These are phyloP conservation scores for Decapterus maruadsi DNA, from an alignment of 2,797 vertebrate genomes.

Conservation along the genomic window DNA sequence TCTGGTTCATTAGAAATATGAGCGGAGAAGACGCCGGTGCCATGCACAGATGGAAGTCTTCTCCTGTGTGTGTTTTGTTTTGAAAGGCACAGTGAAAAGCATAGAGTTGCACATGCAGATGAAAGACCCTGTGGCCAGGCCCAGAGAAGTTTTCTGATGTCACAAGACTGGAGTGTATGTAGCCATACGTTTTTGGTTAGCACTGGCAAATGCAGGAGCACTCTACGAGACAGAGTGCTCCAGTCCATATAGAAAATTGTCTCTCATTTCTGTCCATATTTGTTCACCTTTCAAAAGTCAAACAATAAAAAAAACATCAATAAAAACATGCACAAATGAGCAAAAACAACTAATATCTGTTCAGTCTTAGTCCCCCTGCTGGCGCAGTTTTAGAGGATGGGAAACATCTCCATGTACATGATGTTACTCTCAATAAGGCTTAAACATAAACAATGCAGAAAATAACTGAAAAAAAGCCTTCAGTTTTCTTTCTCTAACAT, in stretches of 20 bases:
- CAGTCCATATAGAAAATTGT: constrained; percentile 52
- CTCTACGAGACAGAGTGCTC: constrained; percentile 44
- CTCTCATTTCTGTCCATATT: constrained; percentile 68
- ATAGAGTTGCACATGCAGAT: constrained; percentile 36
- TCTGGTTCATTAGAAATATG: constrained; percentile 22
- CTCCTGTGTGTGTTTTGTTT: constrained; percentile 38
- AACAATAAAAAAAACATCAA: constrained; percentile 53
- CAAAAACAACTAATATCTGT: constrained; percentile 56
- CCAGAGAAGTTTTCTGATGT: constrained; percentile 45
- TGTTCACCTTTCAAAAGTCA: constrained; percentile 77
- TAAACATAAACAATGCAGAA: constrained; percentile 11
- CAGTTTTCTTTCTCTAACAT: constrained; percentile 50
- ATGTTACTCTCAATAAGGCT: constrained; percentile 31
- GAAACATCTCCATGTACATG: constrained; percentile 34
- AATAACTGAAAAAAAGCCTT: constrained; percentile 27
- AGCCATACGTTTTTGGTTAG: constrained; percentile 30
- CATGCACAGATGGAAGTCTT: constrained; percentile 10
- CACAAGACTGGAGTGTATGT: constrained; percentile 54
- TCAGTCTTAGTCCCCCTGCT: constrained; percentile 76
- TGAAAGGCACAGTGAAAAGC: constrained; percentile 58
- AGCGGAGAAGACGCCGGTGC: constrained; percentile 33
- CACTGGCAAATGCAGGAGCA: constrained; percentile 50
- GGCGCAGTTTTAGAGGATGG: constrained; percentile 44
- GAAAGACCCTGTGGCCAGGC: constrained; percentile 64
- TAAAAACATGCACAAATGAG: constrained; percentile 61